Conservation (phyloP, 2,888 invertebrate genomes). For the Mantis religiosa region DNA sequence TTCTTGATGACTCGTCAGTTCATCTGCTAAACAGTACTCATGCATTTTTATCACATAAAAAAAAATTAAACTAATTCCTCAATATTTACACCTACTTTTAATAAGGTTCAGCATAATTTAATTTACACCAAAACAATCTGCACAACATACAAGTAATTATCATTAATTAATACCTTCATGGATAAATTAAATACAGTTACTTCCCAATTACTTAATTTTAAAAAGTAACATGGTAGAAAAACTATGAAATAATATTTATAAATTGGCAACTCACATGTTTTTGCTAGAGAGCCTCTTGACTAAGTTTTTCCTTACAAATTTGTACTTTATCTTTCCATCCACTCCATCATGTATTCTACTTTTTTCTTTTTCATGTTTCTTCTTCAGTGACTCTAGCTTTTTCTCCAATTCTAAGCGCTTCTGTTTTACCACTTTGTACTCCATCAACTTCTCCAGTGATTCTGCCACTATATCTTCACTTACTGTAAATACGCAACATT, state of each 20-base stretch:
- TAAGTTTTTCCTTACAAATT: conserved; percentile 68
- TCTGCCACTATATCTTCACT: conserved; percentile 67
- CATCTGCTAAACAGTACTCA: background rate
- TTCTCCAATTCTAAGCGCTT: conserved; percentile 80
- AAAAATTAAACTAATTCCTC: background rate
- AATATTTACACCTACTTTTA: background rate
- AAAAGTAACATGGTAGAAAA: background rate
- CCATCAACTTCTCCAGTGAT: conserved; percentile 72
- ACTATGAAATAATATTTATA: background rate
- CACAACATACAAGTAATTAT: no score
- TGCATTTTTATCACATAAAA: background rate
- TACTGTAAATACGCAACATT: background rate
- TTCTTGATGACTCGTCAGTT: background rate
- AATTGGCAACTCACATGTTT: conserved; percentile 63
- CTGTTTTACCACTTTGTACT: conserved; percentile 77
- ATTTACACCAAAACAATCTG: background rate
- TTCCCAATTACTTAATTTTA: background rate
- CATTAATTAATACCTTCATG: no score
- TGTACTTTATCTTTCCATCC: conserved; percentile 62
- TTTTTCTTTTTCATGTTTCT: conserved; percentile 71
- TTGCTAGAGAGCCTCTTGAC: conserved; percentile 73
- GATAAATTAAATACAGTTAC: background rate
- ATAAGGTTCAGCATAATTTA: background rate
- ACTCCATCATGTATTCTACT: conserved; percentile 57
- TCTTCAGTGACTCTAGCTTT: conserved; percentile 75